These are phyloP conservation scores for Homarus gammarus DNA, from an alignment of 2,888 invertebrate species.

Conservation along the genomic window DNA sequence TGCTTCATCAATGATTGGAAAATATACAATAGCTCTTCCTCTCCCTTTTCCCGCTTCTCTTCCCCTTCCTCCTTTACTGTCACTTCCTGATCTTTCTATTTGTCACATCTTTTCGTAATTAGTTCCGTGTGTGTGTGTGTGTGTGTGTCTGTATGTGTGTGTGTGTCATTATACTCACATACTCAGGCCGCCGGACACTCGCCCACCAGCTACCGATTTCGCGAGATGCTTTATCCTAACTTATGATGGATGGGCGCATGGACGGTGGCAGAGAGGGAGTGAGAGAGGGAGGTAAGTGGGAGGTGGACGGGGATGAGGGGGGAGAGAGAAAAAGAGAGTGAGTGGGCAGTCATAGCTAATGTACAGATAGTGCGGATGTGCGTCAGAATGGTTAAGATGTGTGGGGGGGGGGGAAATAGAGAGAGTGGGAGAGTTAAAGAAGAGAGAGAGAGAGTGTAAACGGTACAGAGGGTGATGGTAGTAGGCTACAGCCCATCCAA, in stretches of 20 bases:
- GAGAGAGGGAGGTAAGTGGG: too few species aligned
- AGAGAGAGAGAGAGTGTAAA: constrained; percentile 3
- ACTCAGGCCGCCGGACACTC: neutral
- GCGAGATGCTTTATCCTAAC: neutral
- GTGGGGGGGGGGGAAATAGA: neutral
- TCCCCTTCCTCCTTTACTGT: too few species aligned
- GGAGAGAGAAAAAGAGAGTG: neutral
- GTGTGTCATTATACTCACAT: neutral
- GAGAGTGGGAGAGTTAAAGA: neutral
- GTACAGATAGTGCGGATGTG: too few species aligned
- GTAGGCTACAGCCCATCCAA: too few species aligned
- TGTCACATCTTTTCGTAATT: too few species aligned
- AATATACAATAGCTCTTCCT: neutral
- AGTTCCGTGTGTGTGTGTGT: neutral
- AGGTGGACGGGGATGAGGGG: too few species aligned
- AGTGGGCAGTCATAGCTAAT: neutral
- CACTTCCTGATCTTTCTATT: too few species aligned
- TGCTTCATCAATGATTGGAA: too few species aligned
- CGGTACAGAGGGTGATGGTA: neutral
- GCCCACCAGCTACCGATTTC: too few species aligned
- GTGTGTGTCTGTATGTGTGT: neutral
- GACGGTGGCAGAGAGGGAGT: neutral
- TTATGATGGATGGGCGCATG: neutral
- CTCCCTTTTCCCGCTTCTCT: neutral
- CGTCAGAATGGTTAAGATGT: too few species aligned